Evolutionary conservation across 1,140 invertebrate species (phyloP), one percentile per base, ranked within the genome.

Genomic region (Tribolium castaneum): DNA sequence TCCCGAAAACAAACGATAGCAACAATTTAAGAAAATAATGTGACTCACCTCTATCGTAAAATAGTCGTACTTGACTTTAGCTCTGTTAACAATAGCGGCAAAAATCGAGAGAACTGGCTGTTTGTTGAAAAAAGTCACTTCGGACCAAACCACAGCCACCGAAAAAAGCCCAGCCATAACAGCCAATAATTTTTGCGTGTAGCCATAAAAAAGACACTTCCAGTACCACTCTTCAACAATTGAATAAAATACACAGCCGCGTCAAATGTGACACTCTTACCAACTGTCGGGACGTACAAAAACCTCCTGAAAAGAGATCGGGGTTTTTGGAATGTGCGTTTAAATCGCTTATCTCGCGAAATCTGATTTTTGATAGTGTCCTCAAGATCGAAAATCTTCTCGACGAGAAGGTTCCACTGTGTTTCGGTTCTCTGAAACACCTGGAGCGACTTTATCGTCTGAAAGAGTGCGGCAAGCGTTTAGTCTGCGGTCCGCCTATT

Each of bases 61-160:
- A 90, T 99, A 99, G 88, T 99, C 95, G 84, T 98, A 97, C 78
- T 92, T 93, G 6, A 87, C 85, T 84, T 93, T 94, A 1, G 96
- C 94, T 56, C 93, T 87, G 82, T 95, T 93, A 1, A 99, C 91
- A 85, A 99, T 95, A 45, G 95, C 91, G 50, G 99, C 98, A 89
- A 99, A 99, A 59, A 99, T 90, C 0, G 98, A 99, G 3, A 99
- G 88, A 13, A 97, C 95, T 1, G 98, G 98, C 19, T 88, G 86
- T 84, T 95, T 93, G 82, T 94, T 95, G 88, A 99, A 99, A 87
- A 99, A 99, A 0, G 98, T 98, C 66, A 99, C 93, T 89, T 99
- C 99, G 5, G 97, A 99, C 98, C 98, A 99, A 9, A 99, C 95
- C 50, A 99, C 96, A 84, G 95, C 92, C 16, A 94, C 87, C 0